Evolutionary conservation across 2,113 vertebrate species (phyloP).

Genomic region (Cygnus buccinator): DNA sequence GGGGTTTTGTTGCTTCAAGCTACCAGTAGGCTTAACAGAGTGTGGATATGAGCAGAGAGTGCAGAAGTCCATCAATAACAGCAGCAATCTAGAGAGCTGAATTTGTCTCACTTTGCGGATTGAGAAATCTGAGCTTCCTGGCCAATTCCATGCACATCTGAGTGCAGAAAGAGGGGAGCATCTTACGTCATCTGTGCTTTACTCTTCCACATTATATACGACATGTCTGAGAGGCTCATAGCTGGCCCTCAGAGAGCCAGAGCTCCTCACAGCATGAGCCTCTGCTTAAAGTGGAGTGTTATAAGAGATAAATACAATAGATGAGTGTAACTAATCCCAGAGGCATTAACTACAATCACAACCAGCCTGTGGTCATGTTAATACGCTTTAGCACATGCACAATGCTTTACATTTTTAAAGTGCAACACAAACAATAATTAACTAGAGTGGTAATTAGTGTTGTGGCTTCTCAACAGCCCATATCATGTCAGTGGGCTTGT

Average conservation of each 20-base stretch:
- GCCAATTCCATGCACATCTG: accelerated
- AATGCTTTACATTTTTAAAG: neutral
- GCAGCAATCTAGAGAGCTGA: neutral
- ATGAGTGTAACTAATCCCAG: neutral
- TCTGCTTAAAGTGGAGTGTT: neutral
- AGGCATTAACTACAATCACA: neutral
- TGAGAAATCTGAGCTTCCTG: neutral
- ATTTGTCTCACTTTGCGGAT: neutral
- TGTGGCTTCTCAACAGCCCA: neutral
- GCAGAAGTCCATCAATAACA: neutral
- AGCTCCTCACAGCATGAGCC: neutral
- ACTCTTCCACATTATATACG: neutral
- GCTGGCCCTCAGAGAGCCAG: neutral
- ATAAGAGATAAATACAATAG: accelerated
- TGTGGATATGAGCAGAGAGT: neutral
- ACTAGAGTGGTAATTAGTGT: neutral
- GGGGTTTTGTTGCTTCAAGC: neutral
- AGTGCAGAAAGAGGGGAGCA: neutral
- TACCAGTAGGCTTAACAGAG: neutral
- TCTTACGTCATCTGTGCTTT: neutral
- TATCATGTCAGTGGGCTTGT: neutral
- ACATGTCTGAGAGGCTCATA: neutral
- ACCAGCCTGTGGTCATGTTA: neutral
- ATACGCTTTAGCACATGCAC: neutral
- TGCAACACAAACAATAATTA: neutral